A percentile compares a stretch with the other conserved stretches of the same genome.
These are phyloP conservation scores for Liolophura sinensis DNA, from an alignment of 1,140 invertebrate genomes.

Conservation along the genomic window DNA sequence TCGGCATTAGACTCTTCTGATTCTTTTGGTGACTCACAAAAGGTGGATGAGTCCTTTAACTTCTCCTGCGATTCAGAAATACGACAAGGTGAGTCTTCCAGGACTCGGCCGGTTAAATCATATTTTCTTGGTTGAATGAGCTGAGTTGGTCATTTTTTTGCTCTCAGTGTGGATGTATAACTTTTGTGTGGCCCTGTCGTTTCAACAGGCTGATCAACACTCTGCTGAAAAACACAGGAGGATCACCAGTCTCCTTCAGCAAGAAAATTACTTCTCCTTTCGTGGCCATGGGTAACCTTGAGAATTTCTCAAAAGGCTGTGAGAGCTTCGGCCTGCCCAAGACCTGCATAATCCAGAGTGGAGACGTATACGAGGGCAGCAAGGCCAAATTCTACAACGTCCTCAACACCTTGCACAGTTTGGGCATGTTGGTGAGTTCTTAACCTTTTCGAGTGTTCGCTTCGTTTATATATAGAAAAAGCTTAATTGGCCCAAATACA, in stretches of 20 bases:
- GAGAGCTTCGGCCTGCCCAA: conserved; percentile 43
- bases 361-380: conserved; percentile 47
- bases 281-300: conserved; percentile 36
- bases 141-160: too few relatives aligned
- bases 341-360: conserved; percentile 45
- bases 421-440: conserved; percentile 48
- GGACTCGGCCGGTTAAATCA: too few relatives aligned
- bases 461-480: too few relatives aligned
- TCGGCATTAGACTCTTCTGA: too few relatives aligned
- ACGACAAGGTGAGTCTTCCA: too few relatives aligned
- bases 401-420: conserved; percentile 50
- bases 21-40: too few relatives aligned
- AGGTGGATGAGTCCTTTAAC: too few relatives aligned
- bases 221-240: conserved; percentile 34
- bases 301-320: conserved; percentile 47
- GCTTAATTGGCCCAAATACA: too few relatives aligned
- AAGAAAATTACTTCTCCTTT: conserved; percentile 44
- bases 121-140: too few relatives aligned
- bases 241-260: conserved; percentile 30
- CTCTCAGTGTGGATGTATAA: too few relatives aligned
- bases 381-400: conserved; percentile 54
- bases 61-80: too few relatives aligned
- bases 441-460: not conserved
- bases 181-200: too few relatives aligned
- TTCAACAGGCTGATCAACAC: conserved; percentile 40